Percentiles rank a stretch among this genome's conserved stretches.
These are phyloP conservation scores for Neodiprion virginianus DNA, from an alignment of 1,140 invertebrate species.

Conservation along the genomic window DNA sequence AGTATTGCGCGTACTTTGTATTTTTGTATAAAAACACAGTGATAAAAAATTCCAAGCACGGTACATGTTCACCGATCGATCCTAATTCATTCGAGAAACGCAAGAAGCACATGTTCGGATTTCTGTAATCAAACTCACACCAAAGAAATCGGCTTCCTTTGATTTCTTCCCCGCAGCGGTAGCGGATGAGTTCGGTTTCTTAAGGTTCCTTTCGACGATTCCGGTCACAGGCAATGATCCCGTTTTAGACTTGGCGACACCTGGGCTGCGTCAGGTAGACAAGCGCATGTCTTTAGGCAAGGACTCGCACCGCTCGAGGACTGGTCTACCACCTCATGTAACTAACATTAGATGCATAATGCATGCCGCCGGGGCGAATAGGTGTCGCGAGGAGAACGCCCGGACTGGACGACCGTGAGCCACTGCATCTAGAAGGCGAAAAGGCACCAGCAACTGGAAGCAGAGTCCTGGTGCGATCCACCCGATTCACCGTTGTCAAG, in stretches of 20 bases:
- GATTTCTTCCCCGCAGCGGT: no score
- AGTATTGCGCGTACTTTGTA: no score
- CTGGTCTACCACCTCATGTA: constrained; percentile 46
- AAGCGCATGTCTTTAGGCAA: constrained; percentile 34
- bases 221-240: no score
- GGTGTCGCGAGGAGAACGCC: constrained; percentile 32
- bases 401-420: background rate
- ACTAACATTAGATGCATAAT: constrained; percentile 54
- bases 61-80: background rate
- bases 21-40: no score
- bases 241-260: no score
- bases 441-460: background rate
- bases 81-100: background rate
- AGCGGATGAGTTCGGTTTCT: no score
- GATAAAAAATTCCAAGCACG: background rate
- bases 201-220: no score
- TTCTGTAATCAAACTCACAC: no score
- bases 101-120: background rate
- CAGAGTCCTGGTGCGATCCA: constrained; percentile 34
- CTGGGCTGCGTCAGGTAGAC: constrained; percentile 44
- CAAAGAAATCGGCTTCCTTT: no score
- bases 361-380: constrained; percentile 38
- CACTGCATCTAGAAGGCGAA: background rate
- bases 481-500: constrained; percentile 44
- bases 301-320: constrained; percentile 41